A percentile compares a stretch with the other conserved stretches of the same genome.
Conservation (phyloP, 2,888 invertebrate genomes). For the Anoplius nigerrimus region DNA sequence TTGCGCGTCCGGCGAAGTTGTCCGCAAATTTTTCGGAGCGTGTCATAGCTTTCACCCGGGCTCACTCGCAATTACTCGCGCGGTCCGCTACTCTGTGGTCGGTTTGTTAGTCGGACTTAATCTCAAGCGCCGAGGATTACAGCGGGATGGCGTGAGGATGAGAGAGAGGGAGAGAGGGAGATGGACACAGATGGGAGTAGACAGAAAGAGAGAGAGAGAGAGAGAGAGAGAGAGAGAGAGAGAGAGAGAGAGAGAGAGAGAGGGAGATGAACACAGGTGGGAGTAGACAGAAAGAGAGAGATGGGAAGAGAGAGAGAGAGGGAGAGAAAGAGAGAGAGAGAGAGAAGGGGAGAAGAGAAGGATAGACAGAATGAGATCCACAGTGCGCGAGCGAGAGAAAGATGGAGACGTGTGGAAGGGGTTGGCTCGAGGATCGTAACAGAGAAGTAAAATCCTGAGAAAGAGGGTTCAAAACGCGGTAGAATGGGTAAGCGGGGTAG, state of each 20-base stretch:
- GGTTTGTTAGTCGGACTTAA: slow-evolving; percentile 31
- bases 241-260: slow-evolving; percentile 8
- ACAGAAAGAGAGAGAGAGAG: too few relatives aligned
- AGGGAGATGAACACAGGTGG: slow-evolving; percentile 13
- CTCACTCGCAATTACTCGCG: slow-evolving; percentile 16
- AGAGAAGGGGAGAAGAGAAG: neutral
- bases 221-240: neutral
- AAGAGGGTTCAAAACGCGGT: slow-evolving; percentile 17
- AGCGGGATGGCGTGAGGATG: slow-evolving; percentile 7
- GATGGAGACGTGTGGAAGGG: neutral
- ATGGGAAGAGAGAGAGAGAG: neutral
- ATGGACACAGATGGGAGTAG: slow-evolving; percentile 3
- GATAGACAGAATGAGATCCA: slow-evolving; percentile 18
- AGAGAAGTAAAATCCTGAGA: too few relatives aligned
- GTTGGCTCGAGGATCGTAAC: too few relatives aligned
- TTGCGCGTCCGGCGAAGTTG: neutral
- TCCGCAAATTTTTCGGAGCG: slow-evolving; percentile 8
- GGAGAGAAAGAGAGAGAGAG: too few relatives aligned
- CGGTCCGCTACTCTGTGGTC: slow-evolving; percentile 9
- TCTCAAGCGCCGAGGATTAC: slow-evolving; percentile 20
- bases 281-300: neutral
- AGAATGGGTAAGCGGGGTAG: slow-evolving; percentile 38
- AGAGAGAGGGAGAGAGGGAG: slow-evolving; percentile 23
- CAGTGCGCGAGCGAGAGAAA: neutral
- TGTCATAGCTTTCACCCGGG: slow-evolving; percentile 6